Evolutionary conservation across 1,140 invertebrate species (phyloP).

Genomic region (Meteorus sp.): DNA sequence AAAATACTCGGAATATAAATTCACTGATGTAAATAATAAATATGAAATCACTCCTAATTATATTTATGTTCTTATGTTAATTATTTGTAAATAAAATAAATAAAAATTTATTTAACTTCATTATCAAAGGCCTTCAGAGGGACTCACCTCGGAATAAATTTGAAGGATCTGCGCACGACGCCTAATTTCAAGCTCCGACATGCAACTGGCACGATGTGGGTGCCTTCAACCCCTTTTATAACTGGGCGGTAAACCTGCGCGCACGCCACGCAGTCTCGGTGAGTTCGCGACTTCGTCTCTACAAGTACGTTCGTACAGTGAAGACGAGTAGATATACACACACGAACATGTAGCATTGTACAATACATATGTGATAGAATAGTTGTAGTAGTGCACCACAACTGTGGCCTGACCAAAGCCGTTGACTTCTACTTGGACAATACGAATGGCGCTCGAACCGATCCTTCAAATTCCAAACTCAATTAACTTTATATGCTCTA

Average conservation of each 20-base stretch:
- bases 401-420: not conserved
- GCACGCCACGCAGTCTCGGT: not conserved
- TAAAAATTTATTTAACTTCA: too few relatives aligned
- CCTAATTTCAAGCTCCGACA: not conserved
- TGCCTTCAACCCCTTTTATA: slow-evolving; percentile 4
- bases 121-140: not conserved
- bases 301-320: not conserved
- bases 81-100: too few relatives aligned
- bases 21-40: too few relatives aligned
- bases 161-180: not conserved
- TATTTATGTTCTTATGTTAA: too few relatives aligned
- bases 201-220: not conserved
- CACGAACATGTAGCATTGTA: too few relatives aligned
- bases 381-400: not conserved
- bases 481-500: too few relatives aligned
- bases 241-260: not conserved
- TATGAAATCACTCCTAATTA: too few relatives aligned
- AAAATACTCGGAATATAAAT: too few relatives aligned
- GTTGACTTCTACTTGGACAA: not conserved
- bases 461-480: too few relatives aligned
- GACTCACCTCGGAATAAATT: not conserved
- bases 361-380: too few relatives aligned
- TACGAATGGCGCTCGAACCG: too few relatives aligned
- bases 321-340: too few relatives aligned
- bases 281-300: not conserved